Evolutionary conservation across 2,888 invertebrate genomes (phyloP).

Genomic region (Ophonus ardosiacus): DNA sequence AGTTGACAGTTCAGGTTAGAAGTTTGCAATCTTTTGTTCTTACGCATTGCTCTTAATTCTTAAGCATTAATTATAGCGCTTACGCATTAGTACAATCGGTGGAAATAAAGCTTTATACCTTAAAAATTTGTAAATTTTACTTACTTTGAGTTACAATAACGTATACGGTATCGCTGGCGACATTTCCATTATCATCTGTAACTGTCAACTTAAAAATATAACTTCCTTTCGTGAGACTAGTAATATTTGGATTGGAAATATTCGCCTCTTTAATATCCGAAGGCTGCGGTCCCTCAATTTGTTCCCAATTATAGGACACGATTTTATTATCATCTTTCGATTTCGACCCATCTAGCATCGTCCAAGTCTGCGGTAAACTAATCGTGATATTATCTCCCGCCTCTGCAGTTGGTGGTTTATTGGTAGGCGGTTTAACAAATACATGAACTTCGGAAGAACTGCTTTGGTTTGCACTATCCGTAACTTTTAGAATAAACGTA

Average conservation of each 20-base stretch:
- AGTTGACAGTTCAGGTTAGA: too few relatives aligned
- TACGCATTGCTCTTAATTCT: too few relatives aligned
- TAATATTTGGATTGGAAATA: slow-evolving; percentile 83
- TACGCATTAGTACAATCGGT: too few relatives aligned
- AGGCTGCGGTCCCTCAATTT: slow-evolving; percentile 83
- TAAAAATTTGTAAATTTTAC: slow-evolving; percentile 71
- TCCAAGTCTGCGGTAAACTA: slow-evolving; percentile 90
- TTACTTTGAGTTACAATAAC: slow-evolving; percentile 92
- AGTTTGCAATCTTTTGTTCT: too few relatives aligned
- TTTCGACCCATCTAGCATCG: slow-evolving; percentile 86
- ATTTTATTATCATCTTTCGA: slow-evolving; percentile 92
- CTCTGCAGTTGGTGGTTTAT: slow-evolving; percentile 87
- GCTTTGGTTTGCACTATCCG: slow-evolving; percentile 92
- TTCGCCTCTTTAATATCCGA: slow-evolving; percentile 75
- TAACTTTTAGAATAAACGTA: slow-evolving; percentile 94
- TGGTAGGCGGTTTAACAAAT: slow-evolving; percentile 93
- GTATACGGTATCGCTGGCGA: slow-evolving; percentile 84
- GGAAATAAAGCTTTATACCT: too few relatives aligned
- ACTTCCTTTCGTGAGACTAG: slow-evolving; percentile 88
- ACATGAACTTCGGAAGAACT: slow-evolving; percentile 93
- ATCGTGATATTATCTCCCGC: slow-evolving; percentile 84
- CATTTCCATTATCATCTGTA: slow-evolving; percentile 89
- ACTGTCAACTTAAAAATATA: slow-evolving; percentile 91
- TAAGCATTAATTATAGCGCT: too few relatives aligned
- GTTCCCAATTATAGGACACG: slow-evolving; percentile 90